Conservation (phyloP, 53 echinoderm and acorn worm genomes). For the Paracentrotus lividus region DNA sequence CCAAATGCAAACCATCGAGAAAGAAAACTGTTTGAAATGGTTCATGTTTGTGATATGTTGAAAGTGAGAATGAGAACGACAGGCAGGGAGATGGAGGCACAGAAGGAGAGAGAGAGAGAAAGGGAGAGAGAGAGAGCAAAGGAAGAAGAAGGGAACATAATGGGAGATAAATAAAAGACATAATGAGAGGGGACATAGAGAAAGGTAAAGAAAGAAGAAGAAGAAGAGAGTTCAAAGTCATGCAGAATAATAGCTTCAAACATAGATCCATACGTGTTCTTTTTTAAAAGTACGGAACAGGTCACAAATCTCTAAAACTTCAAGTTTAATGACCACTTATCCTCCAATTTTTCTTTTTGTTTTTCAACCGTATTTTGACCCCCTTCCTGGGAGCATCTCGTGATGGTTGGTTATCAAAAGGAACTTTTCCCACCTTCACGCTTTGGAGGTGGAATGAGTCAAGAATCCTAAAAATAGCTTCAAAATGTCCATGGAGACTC, state of each 20-base stretch:
- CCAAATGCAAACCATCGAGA: no score
- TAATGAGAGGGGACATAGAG: no score
- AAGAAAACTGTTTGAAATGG: neutral
- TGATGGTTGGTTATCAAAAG: neutral
- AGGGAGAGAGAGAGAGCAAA: neutral
- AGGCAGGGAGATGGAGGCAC: neutral
- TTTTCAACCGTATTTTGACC: constrained; percentile 1
- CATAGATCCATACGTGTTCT: no score
- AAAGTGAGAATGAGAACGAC: neutral
- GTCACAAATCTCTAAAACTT: neutral
- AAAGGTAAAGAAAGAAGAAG: no score
- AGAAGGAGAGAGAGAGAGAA: neutral
- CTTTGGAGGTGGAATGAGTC: constrained; percentile 6
- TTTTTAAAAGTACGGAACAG: neutral
- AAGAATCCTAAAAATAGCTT: constrained; percentile 13
- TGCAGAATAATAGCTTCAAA: no score
- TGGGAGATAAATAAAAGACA: neutral
- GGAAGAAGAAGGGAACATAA: neutral
- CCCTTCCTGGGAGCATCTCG: neutral
- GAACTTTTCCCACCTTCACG: constrained; percentile 2
- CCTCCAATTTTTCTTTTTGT: neutral
- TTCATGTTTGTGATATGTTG: no score
- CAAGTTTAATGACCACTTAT: neutral
- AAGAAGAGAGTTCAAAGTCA: no score
- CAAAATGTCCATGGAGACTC: neutral